phyloP scores from a whole-genome alignment of 2,113 vertebrate genomes.

The Camelus bactrianus region DNA sequence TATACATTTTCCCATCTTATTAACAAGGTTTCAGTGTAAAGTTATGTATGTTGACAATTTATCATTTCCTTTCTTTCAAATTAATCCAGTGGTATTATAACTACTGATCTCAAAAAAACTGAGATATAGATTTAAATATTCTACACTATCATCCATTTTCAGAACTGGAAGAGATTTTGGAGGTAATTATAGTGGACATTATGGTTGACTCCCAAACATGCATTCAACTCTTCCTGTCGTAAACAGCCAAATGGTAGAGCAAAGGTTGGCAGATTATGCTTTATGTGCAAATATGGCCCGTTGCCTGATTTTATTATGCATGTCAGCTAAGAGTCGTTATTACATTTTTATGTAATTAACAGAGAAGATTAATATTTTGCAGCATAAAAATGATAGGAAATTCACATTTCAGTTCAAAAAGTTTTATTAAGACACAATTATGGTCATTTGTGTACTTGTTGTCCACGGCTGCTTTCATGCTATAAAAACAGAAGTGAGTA shows the following conservation, averaged over 20 bases:
- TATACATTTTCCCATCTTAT: not conserved
- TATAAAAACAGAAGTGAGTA: not conserved
- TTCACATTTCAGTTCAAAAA: constrained; percentile 30
- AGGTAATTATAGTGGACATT: not conserved
- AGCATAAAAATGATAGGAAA: not conserved
- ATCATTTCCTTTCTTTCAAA: constrained; percentile 58
- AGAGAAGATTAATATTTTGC: not conserved
- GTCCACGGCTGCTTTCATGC: constrained; percentile 29
- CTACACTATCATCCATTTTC: not conserved
- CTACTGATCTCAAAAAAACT: constrained; percentile 29
- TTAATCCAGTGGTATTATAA: constrained; percentile 40
- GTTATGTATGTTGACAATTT: constrained; percentile 4
- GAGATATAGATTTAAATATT: constrained; percentile 40
- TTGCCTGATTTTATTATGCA: not conserved
- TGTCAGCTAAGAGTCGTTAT: not conserved
- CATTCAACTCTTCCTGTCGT: constrained; percentile 16
- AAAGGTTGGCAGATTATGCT: not conserved
- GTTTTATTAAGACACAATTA: not conserved
- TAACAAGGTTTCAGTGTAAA: constrained; percentile 41
- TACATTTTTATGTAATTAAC: constrained; percentile 41
- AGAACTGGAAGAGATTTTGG: constrained; percentile 37
- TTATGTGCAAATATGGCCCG: not conserved
- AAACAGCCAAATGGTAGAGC: constrained; percentile 22
- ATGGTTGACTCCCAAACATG: not conserved
- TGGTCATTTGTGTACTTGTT: not conserved